phyloP scores from a whole-genome alignment of 2,888 invertebrate species.

The Drosophila mayaguana region DNA sequence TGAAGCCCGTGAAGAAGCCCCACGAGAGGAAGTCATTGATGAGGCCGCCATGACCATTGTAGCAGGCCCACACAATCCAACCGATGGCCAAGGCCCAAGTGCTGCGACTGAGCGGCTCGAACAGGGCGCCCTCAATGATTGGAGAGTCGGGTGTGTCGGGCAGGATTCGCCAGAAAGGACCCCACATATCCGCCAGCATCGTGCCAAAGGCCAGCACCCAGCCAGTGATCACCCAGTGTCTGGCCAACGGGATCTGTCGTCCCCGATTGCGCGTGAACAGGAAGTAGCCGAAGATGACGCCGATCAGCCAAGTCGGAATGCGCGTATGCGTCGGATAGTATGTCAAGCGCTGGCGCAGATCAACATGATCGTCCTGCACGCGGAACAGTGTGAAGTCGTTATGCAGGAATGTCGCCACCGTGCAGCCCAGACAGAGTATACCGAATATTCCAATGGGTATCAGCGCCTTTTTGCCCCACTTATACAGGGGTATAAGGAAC shows the following conservation, averaged over 20 bases:
- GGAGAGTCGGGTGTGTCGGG: slow-evolving; percentile 74
- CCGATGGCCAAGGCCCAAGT: slow-evolving; percentile 83
- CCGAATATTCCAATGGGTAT: slow-evolving; percentile 77
- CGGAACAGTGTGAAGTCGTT: slow-evolving; percentile 83
- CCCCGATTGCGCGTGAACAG: slow-evolving; percentile 82
- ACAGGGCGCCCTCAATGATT: slow-evolving; percentile 82
- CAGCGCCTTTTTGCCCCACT: slow-evolving; percentile 84
- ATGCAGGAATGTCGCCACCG: slow-evolving; percentile 81
- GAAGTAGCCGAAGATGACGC: slow-evolving; percentile 84
- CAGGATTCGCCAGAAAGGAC: slow-evolving; percentile 81
- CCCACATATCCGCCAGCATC: slow-evolving; percentile 82
- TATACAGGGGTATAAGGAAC: slow-evolving; percentile 86
- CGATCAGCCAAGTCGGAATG: slow-evolving; percentile 84
- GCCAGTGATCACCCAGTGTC: slow-evolving; percentile 76
- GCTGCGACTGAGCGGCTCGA: slow-evolving; percentile 81
- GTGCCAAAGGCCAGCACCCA: slow-evolving; percentile 81
- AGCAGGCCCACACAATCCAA: slow-evolving; percentile 85
- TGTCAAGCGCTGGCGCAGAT: slow-evolving; percentile 80
- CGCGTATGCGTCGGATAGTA: slow-evolving; percentile 85
- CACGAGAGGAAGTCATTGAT: slow-evolving; percentile 83
- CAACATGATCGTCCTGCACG: slow-evolving; percentile 81
- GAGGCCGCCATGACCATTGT: slow-evolving; percentile 83
- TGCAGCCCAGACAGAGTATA: slow-evolving; percentile 81
- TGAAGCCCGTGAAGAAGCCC: slow-evolving; percentile 83
- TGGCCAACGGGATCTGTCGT: slow-evolving; percentile 78